phyloP scores from a whole-genome alignment of 2,113 vertebrate species.

The Anarhynchus alexandrinus region DNA sequence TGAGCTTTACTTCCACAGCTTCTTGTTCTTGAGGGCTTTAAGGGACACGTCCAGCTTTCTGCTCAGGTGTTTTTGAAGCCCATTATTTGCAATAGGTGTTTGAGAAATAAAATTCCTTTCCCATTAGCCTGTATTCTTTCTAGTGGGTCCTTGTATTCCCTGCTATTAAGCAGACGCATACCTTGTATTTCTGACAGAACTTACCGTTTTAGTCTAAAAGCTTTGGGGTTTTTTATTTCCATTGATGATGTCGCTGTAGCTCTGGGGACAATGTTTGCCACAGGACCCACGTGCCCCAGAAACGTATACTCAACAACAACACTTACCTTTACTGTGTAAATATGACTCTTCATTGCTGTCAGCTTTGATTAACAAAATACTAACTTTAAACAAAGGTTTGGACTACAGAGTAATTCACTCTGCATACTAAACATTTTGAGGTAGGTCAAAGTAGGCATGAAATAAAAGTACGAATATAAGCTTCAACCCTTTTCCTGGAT shows the following conservation, averaged over 20 bases:
- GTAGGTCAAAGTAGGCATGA: neutral
- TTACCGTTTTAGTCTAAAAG: neutral
- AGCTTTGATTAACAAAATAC: neutral
- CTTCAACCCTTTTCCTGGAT: neutral
- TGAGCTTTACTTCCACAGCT: neutral
- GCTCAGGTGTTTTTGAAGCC: neutral
- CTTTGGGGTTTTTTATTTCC: neutral
- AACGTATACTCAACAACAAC: neutral
- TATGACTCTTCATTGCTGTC: neutral
- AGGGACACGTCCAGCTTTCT: neutral
- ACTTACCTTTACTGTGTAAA: conserved; percentile 1
- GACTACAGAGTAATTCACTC: neutral
- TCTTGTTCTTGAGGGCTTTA: neutral
- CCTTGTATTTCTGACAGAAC: neutral
- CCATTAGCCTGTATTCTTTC: neutral
- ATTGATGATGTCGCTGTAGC: neutral
- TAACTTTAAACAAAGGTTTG: neutral
- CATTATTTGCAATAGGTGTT: neutral
- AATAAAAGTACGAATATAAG: neutral
- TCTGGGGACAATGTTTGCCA: neutral
- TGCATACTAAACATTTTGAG: neutral
- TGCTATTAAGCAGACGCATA: neutral
- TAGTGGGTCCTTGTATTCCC: neutral
- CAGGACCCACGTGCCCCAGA: neutral
- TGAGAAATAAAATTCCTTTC: neutral